These are phyloP conservation scores for Mesoclemmys tuberculata DNA, from an alignment of 2,113 vertebrate genomes.

Conservation along the genomic window DNA sequence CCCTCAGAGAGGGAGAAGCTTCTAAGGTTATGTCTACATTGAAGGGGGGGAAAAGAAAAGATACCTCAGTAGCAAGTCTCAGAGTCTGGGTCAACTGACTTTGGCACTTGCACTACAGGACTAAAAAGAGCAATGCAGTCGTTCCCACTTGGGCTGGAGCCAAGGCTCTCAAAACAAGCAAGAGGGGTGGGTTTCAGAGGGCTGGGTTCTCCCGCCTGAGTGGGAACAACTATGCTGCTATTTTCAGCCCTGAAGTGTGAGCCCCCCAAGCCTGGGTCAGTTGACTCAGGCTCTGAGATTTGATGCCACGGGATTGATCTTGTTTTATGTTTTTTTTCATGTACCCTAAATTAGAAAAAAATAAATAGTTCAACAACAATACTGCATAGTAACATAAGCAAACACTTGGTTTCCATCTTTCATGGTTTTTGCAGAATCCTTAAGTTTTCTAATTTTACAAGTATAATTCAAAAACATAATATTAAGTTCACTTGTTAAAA, in stretches of 20 bases:
- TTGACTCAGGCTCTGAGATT: not conserved
- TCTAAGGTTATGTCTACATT: not conserved
- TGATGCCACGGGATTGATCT: not conserved
- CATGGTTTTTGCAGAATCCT: not conserved
- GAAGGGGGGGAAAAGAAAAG: not conserved
- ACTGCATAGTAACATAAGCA: no score
- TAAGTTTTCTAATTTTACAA: not conserved
- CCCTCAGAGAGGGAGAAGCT: no score
- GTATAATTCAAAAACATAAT: not conserved
- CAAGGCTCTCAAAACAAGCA: not conserved
- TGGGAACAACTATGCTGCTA: not conserved
- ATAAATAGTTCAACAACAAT: not conserved
- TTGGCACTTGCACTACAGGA: not conserved
- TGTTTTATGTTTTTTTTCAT: not conserved
- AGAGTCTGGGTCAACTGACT: no score
- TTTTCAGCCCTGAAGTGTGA: not conserved
- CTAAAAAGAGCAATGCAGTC: not conserved
- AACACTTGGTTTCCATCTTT: not conserved
- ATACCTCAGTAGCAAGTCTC: not conserved
- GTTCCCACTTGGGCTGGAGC: not conserved
- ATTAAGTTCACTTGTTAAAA: not conserved
- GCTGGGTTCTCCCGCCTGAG: no score
- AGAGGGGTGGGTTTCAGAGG: not conserved
- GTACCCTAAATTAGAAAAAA: not conserved
- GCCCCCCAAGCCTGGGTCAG: not conserved